Evolutionary conservation across 2,113 vertebrate genomes (phyloP), one percentile per base, ranked within the genome.

Genomic region (Saccopteryx leptura): DNA sequence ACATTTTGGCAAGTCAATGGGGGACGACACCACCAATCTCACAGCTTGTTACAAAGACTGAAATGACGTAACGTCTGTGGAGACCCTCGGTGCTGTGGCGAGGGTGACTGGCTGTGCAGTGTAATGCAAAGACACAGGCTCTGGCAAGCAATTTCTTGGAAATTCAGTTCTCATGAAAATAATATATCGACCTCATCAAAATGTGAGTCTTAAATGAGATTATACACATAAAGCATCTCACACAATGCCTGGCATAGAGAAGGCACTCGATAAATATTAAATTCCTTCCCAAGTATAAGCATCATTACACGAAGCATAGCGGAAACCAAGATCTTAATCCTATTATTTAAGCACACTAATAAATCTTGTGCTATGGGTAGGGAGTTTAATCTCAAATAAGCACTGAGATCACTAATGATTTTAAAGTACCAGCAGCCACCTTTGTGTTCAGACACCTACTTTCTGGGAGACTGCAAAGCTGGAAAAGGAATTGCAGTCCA

Each of bases 61-160:
- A 80, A 75, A 15, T 21, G 74, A 83, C 15, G 7, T 24, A 21
- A 69, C 1, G 10, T 90, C 50, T 93, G 65, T n/a, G 58, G 83
- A 79, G 69, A 58, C 46, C 68, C 31, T 65, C 50, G 63, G 74
- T 63, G 39, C 54, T 9, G 8, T 13, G 15, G 46, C 14, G 7
- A 52, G 54, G 31, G 15, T 75, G 54, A 39, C 39, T 84, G 60
- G 82, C 81, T 61, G 26, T 12, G 19, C 4, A 5, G 18, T 50
- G 10, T 3, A 39, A n/a, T 33, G 39, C 31, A 60, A 75, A 68
- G 66, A 76, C 15, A n/a, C 0, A 4, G 50, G 63, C 71, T 96
- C 83, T 90, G 69, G 50, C 54, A 92, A 87, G 76, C 52, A 14
- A 86, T 31, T 68, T 93, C 75, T 86, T 80, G 89, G 54, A 89